Conservation (phyloP, 2,797 vertebrate species). For the Anomalospiza imberbis region DNA sequence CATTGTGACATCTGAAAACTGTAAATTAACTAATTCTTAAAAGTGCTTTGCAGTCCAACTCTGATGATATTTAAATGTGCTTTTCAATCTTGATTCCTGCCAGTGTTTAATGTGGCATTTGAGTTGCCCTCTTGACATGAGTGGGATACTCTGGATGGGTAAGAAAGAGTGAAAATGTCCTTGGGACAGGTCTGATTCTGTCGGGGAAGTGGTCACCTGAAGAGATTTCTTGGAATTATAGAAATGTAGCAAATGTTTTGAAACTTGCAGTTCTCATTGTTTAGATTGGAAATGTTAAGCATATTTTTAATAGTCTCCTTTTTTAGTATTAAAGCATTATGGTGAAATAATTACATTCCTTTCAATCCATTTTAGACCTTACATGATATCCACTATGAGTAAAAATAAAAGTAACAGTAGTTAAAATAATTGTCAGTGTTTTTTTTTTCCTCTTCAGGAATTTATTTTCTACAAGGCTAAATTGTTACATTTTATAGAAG, state of each 20-base stretch:
- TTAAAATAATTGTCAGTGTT: neutral
- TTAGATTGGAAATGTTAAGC: constrained; percentile 20
- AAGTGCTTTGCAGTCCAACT: neutral
- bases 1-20: neutral
- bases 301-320: constrained; percentile 6
- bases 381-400: neutral
- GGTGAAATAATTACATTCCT: constrained; percentile 36
- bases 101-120: neutral
- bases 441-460: neutral
- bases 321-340: constrained; percentile 1
- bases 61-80: neutral
- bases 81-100: neutral
- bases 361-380: neutral
- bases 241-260: constrained; percentile 36
- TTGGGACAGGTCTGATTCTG: neutral
- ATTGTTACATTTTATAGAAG: neutral
- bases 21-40: neutral
- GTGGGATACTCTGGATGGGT: neutral
- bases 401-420: constrained; percentile 3
- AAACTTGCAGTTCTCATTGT: constrained; percentile 15
- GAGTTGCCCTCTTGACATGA: neutral
- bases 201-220: neutral
- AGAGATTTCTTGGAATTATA: constrained; percentile 20
- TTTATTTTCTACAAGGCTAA: neutral
- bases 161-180: neutral